Base-by-base conservation (phyloP, 2,113 vertebrate species). In the Peromyscus leucopus region DNA sequence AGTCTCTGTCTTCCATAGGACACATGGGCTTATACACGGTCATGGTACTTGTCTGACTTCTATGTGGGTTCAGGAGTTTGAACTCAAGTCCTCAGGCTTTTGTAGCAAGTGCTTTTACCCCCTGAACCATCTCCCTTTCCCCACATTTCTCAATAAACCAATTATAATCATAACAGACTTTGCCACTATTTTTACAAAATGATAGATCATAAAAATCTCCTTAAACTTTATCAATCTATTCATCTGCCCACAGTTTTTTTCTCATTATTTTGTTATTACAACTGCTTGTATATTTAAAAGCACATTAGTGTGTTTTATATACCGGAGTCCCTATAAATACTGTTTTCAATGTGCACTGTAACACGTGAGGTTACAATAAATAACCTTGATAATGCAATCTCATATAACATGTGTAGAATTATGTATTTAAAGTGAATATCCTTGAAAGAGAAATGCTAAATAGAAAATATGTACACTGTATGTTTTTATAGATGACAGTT, bases 351-450 rank as follows among this genome's bases (percentile, higher is more conserved):
- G 93, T 96, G 76, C 82, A 90, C 16, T 82, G 8, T 39, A 89
- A 95, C 16, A n/a, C 57, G 31, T 28, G 7, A 79, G 93, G 21
- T 86, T 94, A 79, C 17, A 96, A 91, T 91, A 93, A 91, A 74
- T 59, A 72, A 28, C 13, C 39, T 61, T 93, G 5, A 74, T 74
- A 79, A 65, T 36, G 17, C 39, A 57, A 61, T 84, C 82, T 93
- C 46, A 91, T 33, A 13, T 55, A 94, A 46, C 59, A 21, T n/a
- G n/a, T 85, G 21, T 79, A 84, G 15, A 84, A 16, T 91, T 91
- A 89, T 21, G 9, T 61, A 87, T 91, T 88, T 96, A 84, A 48
- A 94, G 26, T 92, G 12, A 88, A 48, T 94, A 88, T 96, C 5
- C 26, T 96, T 0, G 33, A 76, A 90, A 0, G 46, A 83, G 55